Evolutionary conservation across 2,797 vertebrate species (phyloP), one percentile per base, ranked within the genome.

Genomic region (Crocidura indochinensis): DNA sequence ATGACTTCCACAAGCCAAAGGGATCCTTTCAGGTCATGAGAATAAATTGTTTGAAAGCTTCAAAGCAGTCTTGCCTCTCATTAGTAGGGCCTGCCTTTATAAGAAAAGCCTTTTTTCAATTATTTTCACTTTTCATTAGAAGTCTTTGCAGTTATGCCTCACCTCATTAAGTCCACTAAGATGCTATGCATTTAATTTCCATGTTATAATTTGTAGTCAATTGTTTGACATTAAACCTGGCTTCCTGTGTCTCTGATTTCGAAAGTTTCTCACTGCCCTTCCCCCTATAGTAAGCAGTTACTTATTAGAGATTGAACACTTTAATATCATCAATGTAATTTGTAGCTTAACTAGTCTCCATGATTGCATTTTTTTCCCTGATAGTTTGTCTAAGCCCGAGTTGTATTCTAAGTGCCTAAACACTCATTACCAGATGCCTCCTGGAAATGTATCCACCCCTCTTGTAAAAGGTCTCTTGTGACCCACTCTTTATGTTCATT

Each of bases 71-170:
- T 44, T 65, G 80, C n/a, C 93, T 94, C 94, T 94, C 81, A 86
- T 96, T 96, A 93, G 64, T 22, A 27, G 84, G 87, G 76, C 14
- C 84, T 11, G 82, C 73, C 47, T 93, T 95, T 92, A 75, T 64
- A 93, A 92, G 80, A 84, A 92, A 89, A 75, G 91, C 64, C 86
- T 95, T 94, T 96, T 92, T 88, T 73, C 88, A 92, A 95, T 95
- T 97, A 95, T 96, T 96, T 94, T 94, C 93, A 89, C 91, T 96
- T 96, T 95, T 94, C 88, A 94, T 95, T 96, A 95, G 84, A 85
- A 94, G 92, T 84, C 90, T 91, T 92, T 80, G 68, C 88, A 46
- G 88, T 91, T 88, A 90, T 75, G 88, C 83, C 73, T 84, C 81
- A 93, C 92, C 84, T 96, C 95, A 90, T 95, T 97, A 95, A 93